phyloP scores from a whole-genome alignment of 1,140 invertebrate genomes.

The Drosophila micromelanica region DNA sequence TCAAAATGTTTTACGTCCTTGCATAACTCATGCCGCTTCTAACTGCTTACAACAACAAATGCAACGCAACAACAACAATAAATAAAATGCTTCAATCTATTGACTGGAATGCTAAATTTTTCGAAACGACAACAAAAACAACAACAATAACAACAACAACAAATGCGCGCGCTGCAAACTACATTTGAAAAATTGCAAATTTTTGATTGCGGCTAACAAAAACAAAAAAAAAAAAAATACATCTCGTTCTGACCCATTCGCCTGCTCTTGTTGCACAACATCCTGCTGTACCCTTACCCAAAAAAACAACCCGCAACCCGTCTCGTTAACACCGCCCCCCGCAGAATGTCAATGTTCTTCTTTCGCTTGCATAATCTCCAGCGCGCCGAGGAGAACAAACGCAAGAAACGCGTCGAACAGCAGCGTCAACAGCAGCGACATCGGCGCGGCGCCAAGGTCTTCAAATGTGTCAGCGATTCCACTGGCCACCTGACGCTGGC shows the following conservation, averaged over 20 bases:
- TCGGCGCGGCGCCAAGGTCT: conserved; percentile 83
- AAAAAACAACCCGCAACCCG: neutral
- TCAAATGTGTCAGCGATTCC: conserved; percentile 85
- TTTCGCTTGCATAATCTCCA: conserved; percentile 95
- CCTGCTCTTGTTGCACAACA: conserved; percentile 33
- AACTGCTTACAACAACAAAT: conserved; percentile 42
- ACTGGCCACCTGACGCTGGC: conserved; percentile 87
- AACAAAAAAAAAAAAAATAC: conserved; percentile 7
- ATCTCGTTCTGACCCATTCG: neutral
- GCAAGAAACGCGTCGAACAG: conserved; percentile 86
- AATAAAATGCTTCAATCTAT: conserved; percentile 9
- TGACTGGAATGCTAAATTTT: conserved; percentile 11
- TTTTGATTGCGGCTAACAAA: conserved; percentile 4
- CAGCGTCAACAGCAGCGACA: conserved; percentile 85
- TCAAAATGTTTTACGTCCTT: conserved; percentile 26
- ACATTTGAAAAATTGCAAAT: conserved; percentile 8
- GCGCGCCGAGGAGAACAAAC: conserved; percentile 90
- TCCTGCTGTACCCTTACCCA: neutral
- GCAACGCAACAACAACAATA: conserved; percentile 32
- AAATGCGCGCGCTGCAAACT: conserved; percentile 13
- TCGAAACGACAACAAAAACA: conserved; percentile 14
- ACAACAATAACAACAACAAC: conserved; percentile 31
- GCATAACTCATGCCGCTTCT: conserved; percentile 42
- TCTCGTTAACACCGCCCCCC: neutral
- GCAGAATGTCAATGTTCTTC: conserved; percentile 96